phyloP scores from a whole-genome alignment of 2,113 vertebrate species.

The Saguinus imperator region DNA sequence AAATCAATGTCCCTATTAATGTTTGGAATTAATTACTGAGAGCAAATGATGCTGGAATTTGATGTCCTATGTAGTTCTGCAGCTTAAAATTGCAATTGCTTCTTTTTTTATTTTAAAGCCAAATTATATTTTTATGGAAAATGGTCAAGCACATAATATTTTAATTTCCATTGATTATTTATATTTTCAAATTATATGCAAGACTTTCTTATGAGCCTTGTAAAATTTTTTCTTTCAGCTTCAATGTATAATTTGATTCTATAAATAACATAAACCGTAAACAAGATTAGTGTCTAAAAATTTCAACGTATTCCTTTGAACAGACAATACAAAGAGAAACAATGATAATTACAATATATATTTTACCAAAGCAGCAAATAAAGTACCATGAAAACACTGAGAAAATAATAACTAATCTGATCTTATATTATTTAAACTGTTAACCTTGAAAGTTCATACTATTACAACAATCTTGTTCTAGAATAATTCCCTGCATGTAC shows the following conservation, averaged over 20 bases:
- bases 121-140: not conserved
- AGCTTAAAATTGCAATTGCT: not conserved
- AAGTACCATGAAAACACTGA: not conserved
- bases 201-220: not conserved
- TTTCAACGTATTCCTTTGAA: not conserved
- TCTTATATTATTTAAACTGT: not conserved
- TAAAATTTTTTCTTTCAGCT: not conserved
- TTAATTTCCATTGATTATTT: not conserved
- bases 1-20: not conserved
- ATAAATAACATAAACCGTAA: not conserved
- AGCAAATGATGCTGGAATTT: not conserved
- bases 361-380: not conserved
- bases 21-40: not conserved
- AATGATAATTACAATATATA: not conserved
- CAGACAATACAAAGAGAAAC: not conserved
- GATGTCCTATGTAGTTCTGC: not conserved
- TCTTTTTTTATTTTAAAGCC: not conserved
- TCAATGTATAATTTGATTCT: not conserved
- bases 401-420: not conserved
- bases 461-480: not conserved
- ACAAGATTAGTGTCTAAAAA: not conserved
- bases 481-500: no score
- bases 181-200: not conserved
- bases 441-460: not conserved
- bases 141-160: not conserved